These are phyloP conservation scores for Urocynchramus pylzowi DNA, from an alignment of 2,113 vertebrate species.

Conservation along the genomic window DNA sequence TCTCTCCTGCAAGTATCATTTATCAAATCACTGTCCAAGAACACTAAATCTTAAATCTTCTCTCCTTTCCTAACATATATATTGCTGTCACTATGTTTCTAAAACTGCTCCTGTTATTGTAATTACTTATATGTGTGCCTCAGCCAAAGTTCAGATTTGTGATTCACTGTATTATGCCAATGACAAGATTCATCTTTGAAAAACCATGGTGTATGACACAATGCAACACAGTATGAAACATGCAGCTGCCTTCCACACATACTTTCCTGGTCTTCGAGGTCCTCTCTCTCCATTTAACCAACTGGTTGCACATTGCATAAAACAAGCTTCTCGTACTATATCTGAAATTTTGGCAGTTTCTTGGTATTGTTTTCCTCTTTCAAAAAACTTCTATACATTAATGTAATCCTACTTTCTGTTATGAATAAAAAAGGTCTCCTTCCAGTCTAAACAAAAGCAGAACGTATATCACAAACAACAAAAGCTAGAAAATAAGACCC, in stretches of 20 bases:
- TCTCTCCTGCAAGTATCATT: not conserved
- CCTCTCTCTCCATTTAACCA: not conserved
- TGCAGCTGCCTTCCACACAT: not conserved
- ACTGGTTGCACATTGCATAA: not conserved
- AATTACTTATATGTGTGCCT: not conserved
- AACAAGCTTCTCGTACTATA: not conserved
- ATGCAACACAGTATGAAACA: not conserved
- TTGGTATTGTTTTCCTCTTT: not conserved
- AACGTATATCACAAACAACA: not conserved
- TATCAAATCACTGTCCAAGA: not conserved
- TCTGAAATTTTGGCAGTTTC: not conserved
- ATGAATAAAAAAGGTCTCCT: not conserved
- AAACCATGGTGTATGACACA: not conserved
- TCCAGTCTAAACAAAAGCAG: conserved; percentile 19
- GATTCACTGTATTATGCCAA: not conserved
- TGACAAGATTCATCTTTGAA: not conserved
- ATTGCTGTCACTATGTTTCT: not conserved
- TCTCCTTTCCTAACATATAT: not conserved
- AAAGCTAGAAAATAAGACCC: conserved; percentile 41
- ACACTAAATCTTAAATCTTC: not conserved
- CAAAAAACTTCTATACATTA: not conserved
- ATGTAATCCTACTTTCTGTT: not conserved
- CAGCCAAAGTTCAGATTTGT: not conserved
- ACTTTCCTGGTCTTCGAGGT: not conserved
- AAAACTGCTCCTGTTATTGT: not conserved